Percentiles rank a stretch among this genome's conserved stretches.
Evolutionary conservation across 2,113 vertebrate genomes (phyloP).

Genomic region (Oxyruncus cristatus): DNA sequence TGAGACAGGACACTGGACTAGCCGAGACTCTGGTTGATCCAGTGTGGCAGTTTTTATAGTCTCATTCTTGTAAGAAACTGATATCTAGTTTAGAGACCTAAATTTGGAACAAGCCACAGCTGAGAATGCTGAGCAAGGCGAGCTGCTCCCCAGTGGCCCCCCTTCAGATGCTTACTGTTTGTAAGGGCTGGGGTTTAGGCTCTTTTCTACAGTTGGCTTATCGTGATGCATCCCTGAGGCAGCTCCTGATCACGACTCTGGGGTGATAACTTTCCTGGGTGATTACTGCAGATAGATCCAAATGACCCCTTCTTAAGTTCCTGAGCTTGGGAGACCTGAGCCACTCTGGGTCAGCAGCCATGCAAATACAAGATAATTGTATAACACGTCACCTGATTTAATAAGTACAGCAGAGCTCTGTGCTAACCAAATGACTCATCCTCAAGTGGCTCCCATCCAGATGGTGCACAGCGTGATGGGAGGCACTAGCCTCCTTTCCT

Average conservation of each 20-base stretch:
- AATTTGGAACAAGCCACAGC: conserved; percentile 37
- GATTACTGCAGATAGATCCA: not conserved
- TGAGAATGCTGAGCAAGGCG: not conserved
- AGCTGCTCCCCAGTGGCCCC: not conserved
- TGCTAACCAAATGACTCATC: not conserved
- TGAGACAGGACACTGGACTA: not conserved
- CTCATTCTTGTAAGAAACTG: not conserved
- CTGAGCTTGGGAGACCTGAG: not conserved
- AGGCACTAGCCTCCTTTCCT: not conserved
- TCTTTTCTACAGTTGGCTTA: not conserved
- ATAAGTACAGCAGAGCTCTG: not conserved
- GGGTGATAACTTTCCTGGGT: not conserved
- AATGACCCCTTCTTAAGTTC: not conserved
- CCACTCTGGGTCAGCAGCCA: not conserved
- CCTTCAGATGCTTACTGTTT: fast-evolving
- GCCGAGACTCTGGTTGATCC: fast-evolving
- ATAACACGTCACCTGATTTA: not conserved
- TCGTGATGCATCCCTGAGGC: not conserved
- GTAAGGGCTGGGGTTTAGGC: not conserved
- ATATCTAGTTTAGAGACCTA: not conserved
- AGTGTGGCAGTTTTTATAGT: not conserved
- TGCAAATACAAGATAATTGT: not conserved
- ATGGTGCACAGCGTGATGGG: not conserved
- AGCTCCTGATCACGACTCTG: not conserved
- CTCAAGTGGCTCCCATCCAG: not conserved